Percentiles rank a stretch among this genome's conserved stretches.
phyloP scores from a whole-genome alignment of 2,113 vertebrate genomes.

The Platichthys stellatus region DNA sequence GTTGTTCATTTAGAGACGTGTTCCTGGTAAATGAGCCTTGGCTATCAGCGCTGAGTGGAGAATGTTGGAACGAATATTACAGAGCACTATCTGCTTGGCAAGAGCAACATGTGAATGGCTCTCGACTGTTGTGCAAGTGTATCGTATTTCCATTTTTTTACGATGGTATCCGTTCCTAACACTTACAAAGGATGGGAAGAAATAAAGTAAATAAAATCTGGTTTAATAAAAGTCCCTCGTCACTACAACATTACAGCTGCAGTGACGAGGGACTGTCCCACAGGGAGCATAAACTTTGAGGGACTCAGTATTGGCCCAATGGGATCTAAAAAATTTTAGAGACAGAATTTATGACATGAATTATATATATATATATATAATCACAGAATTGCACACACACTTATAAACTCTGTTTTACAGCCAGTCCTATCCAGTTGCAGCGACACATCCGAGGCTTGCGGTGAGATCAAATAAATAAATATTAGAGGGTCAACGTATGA shows the following conservation, averaged over 20 bases:
- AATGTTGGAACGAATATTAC: neutral
- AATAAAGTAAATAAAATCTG: neutral
- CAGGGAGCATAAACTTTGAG: neutral
- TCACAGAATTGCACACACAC: no score
- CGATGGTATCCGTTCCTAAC: no score
- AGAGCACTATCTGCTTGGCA: neutral
- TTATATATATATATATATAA: no score
- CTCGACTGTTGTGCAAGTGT: neutral
- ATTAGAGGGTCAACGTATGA: no score
- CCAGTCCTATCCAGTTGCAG: no score
- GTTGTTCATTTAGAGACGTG: constrained; percentile 36
- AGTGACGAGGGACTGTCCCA: neutral
- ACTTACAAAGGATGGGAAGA: no score
- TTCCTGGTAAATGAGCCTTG: constrained; percentile 6
- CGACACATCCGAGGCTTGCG: no score
- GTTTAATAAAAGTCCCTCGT: neutral
- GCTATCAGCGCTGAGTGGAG: neutral
- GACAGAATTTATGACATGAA: no score
- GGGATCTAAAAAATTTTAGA: no score
- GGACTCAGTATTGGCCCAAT: neutral
- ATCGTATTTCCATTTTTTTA: neutral
- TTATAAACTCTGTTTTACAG: no score
- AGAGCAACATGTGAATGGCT: neutral
- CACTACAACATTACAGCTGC: no score
- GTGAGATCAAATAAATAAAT: no score